Evolutionary conservation across 2,113 vertebrate species (phyloP).

Genomic region (Agapornis roseicollis): DNA sequence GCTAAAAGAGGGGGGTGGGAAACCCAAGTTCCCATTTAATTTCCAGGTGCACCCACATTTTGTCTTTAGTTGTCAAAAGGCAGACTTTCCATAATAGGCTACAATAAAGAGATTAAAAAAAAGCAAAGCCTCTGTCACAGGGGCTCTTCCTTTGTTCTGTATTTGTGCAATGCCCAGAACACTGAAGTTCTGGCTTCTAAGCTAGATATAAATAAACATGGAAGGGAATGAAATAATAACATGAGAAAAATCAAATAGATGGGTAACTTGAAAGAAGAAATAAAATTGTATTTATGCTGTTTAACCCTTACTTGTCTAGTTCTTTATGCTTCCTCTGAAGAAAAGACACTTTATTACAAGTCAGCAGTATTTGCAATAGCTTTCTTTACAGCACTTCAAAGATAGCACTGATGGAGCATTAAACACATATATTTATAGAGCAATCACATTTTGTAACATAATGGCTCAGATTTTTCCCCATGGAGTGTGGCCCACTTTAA

Average conservation of each 20-base stretch:
- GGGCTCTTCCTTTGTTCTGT: slow-evolving; percentile 26
- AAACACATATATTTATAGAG: background rate
- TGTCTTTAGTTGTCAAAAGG: background rate
- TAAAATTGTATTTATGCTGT: background rate
- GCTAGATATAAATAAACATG: slow-evolving; percentile 39
- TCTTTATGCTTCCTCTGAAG: background rate
- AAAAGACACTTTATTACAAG: background rate
- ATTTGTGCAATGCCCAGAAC: slow-evolving; percentile 15
- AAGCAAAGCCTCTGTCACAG: background rate
- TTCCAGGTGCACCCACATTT: background rate
- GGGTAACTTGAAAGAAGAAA: background rate
- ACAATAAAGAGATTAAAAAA: background rate
- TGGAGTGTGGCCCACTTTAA: background rate
- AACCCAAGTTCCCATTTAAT: background rate
- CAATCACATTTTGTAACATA: background rate
- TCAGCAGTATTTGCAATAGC: background rate
- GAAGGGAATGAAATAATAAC: slow-evolving; percentile 18
- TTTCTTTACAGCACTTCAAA: background rate
- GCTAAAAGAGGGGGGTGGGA: background rate
- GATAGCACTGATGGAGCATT: background rate
- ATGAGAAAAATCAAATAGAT: background rate
- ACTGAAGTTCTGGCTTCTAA: slow-evolving; percentile 19
- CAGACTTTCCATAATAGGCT: background rate
- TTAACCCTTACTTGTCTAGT: background rate
- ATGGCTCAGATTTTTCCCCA: background rate